Percentiles rank a stretch among this genome's conserved stretches.
Evolutionary conservation across 2,113 vertebrate genomes (phyloP).

Genomic region (Syngnathus floridae): DNA sequence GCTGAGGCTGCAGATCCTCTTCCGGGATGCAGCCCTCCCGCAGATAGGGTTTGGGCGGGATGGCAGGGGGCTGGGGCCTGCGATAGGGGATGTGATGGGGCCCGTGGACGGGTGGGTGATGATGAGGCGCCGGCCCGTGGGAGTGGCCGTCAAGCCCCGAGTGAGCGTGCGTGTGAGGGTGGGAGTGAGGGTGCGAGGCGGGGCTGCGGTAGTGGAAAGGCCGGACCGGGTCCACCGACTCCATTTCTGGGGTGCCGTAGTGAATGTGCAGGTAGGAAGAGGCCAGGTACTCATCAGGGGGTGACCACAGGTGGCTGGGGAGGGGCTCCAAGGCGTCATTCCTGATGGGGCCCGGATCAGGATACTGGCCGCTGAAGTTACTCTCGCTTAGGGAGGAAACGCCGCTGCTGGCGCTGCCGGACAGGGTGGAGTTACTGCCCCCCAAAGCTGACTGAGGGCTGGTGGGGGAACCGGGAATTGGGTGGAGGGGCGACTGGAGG

Average conservation of each 20-base stretch:
- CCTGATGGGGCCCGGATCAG: constrained; percentile 75
- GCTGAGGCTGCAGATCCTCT: constrained; percentile 74
- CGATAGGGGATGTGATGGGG: constrained; percentile 63
- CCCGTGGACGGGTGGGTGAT: constrained; percentile 51
- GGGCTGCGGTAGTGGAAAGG: constrained; percentile 90
- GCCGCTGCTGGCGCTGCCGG: constrained; percentile 92
- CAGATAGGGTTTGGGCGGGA: constrained; percentile 88
- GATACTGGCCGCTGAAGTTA: constrained; percentile 76
- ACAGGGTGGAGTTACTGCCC: constrained; percentile 92
- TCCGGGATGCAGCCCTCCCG: constrained; percentile 84
- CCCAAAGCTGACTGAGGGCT: constrained; percentile 90
- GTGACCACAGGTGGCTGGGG: constrained; percentile 86
- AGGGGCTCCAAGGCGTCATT: constrained; percentile 88
- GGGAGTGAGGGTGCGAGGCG: constrained; percentile 76
- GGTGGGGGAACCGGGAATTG: constrained; percentile 90
- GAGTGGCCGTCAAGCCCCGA: constrained; percentile 79
- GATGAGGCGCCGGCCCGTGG: constrained; percentile 70
- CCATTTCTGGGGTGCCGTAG: constrained; percentile 86
- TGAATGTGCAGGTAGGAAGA: constrained; percentile 89
- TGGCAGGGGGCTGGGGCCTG: constrained; percentile 74
- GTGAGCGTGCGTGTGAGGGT: constrained; percentile 54
- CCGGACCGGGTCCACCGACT: constrained; percentile 83
- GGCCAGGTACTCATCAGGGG: constrained; percentile 81
- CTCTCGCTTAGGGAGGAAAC: constrained; percentile 94
- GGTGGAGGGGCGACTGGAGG: constrained; percentile 86